Percentiles rank a stretch among this genome's conserved stretches.
phyloP scores from a whole-genome alignment of 2,888 invertebrate species.

The Andrena flavipes region DNA sequence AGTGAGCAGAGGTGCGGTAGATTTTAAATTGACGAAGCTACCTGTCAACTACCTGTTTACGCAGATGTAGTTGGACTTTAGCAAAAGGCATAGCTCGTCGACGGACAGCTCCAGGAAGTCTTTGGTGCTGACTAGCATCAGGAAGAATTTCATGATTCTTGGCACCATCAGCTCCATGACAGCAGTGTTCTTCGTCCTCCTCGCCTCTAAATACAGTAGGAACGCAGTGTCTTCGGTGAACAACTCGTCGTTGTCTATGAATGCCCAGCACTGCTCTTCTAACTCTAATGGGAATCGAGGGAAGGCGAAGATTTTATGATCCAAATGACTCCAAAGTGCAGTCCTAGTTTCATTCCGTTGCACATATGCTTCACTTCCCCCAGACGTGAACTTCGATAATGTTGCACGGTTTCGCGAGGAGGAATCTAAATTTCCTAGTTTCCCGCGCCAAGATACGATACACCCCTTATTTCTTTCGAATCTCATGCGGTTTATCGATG shows the following conservation, averaged over 20 bases:
- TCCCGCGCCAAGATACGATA: conserved; percentile 8
- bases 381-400: background rate
- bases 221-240: conserved; percentile 92
- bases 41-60: conserved; percentile 89
- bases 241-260: conserved; percentile 89
- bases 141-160: conserved; percentile 90
- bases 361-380: background rate
- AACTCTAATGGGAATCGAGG: conserved; percentile 86
- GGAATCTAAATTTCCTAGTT: conserved; percentile 14
- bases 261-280: conserved; percentile 92
- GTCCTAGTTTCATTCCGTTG: background rate
- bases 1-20: background rate
- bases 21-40: background rate
- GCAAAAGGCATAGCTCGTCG: conserved; percentile 89
- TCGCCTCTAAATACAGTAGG: conserved; percentile 88
- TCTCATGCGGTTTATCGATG: conserved; percentile 57
- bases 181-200: conserved; percentile 86
- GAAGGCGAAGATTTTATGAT: background rate
- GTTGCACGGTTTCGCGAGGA: background rate
- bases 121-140: conserved; percentile 90
- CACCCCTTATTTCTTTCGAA: conserved; percentile 24
- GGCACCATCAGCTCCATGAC: conserved; percentile 91
- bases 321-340: background rate
- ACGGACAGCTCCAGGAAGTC: conserved; percentile 89
- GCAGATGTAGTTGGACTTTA: conserved; percentile 90